Conservation (phyloP, 2,888 invertebrate genomes). For the Sarcophaga variegata region DNA sequence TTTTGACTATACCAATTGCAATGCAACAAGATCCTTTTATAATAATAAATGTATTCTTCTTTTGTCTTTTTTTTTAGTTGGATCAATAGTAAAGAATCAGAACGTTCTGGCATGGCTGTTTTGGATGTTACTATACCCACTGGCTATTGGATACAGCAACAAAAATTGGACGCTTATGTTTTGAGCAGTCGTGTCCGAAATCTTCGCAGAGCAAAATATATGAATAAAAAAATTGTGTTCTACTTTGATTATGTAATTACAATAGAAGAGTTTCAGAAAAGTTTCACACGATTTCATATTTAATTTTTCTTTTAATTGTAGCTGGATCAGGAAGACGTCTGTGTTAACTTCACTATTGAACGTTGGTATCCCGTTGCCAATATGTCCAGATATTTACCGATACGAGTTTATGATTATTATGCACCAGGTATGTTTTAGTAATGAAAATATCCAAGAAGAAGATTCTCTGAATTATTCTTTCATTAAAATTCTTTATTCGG, state of each 20-base stretch:
- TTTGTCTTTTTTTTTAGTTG: constrained; percentile 84
- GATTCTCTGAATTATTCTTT: background rate
- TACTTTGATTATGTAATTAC: constrained; percentile 93
- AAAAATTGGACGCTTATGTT: constrained; percentile 93
- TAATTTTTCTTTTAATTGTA: constrained; percentile 78
- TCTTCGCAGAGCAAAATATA: constrained; percentile 92
- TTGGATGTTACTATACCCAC: constrained; percentile 94
- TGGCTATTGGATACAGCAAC: constrained; percentile 95
- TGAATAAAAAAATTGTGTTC: constrained; percentile 92
- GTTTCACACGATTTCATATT: constrained; percentile 8
- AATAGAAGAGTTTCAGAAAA: background rate
- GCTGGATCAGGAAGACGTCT: constrained; percentile 92
- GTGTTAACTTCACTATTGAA: constrained; percentile 95
- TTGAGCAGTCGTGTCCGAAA: constrained; percentile 89
- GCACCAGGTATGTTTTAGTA: constrained; percentile 88
- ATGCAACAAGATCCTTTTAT: too few relatives aligned
- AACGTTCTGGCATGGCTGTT: constrained; percentile 93
- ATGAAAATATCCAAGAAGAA: too few relatives aligned
- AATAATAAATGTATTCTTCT: background rate
- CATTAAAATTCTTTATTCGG: constrained; percentile 17
- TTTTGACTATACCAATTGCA: too few relatives aligned
- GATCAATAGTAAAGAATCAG: constrained; percentile 89
- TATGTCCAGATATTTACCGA: constrained; percentile 95
- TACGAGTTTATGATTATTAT: constrained; percentile 97
- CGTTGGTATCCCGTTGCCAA: constrained; percentile 98